Percentiles rank a stretch among this genome's conserved stretches.
Conservation (phyloP, 2,797 vertebrate genomes). For the Cetoscarus ocellatus region DNA sequence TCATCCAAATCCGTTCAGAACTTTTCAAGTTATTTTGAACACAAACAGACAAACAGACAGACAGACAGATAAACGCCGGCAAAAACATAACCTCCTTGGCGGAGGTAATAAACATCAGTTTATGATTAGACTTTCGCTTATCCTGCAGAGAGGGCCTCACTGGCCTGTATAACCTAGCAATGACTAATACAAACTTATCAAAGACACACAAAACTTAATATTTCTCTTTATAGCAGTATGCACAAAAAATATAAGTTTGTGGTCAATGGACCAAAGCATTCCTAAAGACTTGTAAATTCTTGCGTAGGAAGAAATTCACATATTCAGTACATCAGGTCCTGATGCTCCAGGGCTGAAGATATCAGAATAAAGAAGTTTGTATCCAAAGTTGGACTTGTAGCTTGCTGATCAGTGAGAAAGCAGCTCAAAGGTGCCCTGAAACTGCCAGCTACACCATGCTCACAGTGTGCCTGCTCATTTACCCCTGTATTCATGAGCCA, state of each 20-base stretch:
- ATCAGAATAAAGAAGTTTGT: conserved; percentile 25
- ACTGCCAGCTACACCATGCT: conserved; percentile 44
- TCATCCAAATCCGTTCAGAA: no score
- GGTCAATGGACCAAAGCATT: background rate
- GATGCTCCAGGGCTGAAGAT: conserved; percentile 16
- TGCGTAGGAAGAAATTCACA: background rate
- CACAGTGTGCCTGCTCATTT: conserved; percentile 38
- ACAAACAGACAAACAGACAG: no score
- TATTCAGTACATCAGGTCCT: background rate
- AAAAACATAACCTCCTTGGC: no score
- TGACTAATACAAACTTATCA: background rate
- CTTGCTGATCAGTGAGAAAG: conserved; percentile 49
- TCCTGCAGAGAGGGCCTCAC: no score
- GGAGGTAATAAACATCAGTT: no score
- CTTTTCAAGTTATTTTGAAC: no score
- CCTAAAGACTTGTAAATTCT: background rate
- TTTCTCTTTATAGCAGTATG: background rate
- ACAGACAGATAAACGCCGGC: no score
- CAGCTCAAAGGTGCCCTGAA: conserved; percentile 43
- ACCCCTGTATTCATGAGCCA: conserved; percentile 44
- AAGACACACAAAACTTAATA: no score
- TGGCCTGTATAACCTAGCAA: no score
- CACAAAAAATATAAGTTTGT: background rate
- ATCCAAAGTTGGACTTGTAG: conserved; percentile 29
- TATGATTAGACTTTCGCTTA: no score